Base-by-base conservation (phyloP, 2,113 vertebrate genomes). In the Suricata suricatta region DNA sequence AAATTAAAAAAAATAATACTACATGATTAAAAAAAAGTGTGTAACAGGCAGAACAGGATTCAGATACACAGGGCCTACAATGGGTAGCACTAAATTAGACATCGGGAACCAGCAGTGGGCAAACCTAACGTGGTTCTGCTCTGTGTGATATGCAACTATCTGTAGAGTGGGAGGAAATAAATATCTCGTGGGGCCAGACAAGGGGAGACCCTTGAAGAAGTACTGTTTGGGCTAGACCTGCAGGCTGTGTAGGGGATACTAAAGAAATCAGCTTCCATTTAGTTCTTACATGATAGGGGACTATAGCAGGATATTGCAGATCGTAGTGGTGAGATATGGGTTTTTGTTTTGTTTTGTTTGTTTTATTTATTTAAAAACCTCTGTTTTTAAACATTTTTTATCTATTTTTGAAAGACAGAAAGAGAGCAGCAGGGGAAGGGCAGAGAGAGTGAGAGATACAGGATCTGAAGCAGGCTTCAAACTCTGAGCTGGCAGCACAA, bases 91-190 rank as follows among this genome's bases (percentile, higher is more conserved):
- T 35, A 47, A 72, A 1, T n/a, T 27, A 14, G n/a, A 5, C 38
- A 15, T 27, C 0, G 0, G 15, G 41, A 60, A 21, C 2, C 3
- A 23, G 2, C 38, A 79, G 33, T 33, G 5, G 27, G 21, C 38
- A n/a, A 38, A n/a, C 17, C 7, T 0, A 1, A 50, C 71, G 27
- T 81, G 21, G 7, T 4, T 41, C 47, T 35, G 25, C 50, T 69
- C 35, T 63, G 1, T 2, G 1, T 5, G 29, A 21, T 17, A 27
- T 5, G 29, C 8, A 3, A 0, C 4, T 7, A 2, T 63, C 8
- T 11, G 63, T 16, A 41, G 50, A 8, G 23, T 33, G 17, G n/a
- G 52, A 41, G 38, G 44, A 38, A 52, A 31, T 2, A 15, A n/a
- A 11, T 17, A 17, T 35, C 19, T 21, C 4, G 29, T 72, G 23